phyloP scores from a whole-genome alignment of 1,140 invertebrate genomes.

The Pectinophora gossypiella region DNA sequence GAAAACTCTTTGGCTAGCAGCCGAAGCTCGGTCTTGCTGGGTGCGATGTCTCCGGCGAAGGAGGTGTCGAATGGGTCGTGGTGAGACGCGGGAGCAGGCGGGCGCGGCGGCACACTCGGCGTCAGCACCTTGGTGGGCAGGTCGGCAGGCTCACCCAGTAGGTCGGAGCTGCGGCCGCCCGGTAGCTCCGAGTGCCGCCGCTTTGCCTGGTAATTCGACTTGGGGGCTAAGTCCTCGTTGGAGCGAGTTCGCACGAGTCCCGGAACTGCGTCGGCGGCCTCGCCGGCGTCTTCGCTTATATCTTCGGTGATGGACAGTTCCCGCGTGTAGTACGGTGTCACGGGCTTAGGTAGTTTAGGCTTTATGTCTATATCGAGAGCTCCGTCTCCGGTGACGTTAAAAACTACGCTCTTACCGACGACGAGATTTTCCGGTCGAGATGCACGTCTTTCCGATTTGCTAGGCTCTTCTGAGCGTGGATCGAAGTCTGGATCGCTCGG shows the following conservation, averaged over 20 bases:
- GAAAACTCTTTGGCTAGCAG: constrained; percentile 83
- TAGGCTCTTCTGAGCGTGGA: constrained; percentile 78
- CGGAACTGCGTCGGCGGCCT: constrained; percentile 76
- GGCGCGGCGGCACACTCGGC: constrained; percentile 64
- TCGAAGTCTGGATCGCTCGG: constrained; percentile 85
- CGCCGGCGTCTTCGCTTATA: constrained; percentile 63
- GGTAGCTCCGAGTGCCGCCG: constrained; percentile 67
- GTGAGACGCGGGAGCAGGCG: constrained; percentile 52
- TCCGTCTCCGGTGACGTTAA: constrained; percentile 74
- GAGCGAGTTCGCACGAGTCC: constrained; percentile 67
- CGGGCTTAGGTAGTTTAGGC: constrained; percentile 77
- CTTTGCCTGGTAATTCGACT: constrained; percentile 55
- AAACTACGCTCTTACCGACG: constrained; percentile 82
- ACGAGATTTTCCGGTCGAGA: constrained; percentile 78
- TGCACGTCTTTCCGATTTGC: constrained; percentile 60
- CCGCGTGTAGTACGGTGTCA: constrained; percentile 86
- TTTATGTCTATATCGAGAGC: constrained; percentile 44
- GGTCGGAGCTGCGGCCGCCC: constrained; percentile 56
- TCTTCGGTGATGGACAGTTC: constrained; percentile 77
- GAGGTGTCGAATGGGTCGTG: constrained; percentile 91
- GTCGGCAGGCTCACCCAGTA: constrained; percentile 78
- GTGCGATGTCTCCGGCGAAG: constrained; percentile 80
- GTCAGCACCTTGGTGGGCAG: constrained; percentile 77
- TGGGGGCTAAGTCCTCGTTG: constrained; percentile 77
- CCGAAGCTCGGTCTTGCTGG: constrained; percentile 84